A percentile compares a stretch with the other conserved stretches of the same genome.
phyloP scores from a whole-genome alignment of 2,888 invertebrate genomes.

The Eilema griseolum region DNA sequence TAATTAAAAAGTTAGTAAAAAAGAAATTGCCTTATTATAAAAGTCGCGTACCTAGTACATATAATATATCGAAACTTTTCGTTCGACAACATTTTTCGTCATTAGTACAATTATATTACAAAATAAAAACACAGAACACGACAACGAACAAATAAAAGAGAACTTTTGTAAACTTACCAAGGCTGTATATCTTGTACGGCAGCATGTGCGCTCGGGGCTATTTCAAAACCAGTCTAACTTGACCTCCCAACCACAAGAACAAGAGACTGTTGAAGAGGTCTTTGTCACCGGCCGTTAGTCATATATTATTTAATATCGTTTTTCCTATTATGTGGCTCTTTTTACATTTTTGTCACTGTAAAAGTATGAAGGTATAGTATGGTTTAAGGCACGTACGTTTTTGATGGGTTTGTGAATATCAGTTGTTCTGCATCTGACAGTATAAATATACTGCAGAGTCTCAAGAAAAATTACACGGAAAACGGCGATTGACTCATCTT shows the following conservation, averaged over 20 bases:
- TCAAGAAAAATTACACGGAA: background rate
- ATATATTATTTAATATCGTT: slow-evolving; percentile 54
- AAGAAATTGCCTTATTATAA: too few species aligned
- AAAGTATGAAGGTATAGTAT: slow-evolving; percentile 33
- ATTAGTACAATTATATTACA: slow-evolving; percentile 40
- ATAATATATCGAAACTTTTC: background rate
- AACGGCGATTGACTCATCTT: too few species aligned
- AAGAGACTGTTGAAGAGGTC: slow-evolving; percentile 22
- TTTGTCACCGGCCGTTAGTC: slow-evolving; percentile 31
- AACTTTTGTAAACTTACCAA: slow-evolving; percentile 43
- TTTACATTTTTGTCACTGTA: slow-evolving; percentile 35
- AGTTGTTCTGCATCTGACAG: background rate
- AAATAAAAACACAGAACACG: slow-evolving; percentile 39
- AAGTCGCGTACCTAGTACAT: too few species aligned
- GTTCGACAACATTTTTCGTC: slow-evolving; percentile 14
- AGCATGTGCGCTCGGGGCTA: slow-evolving; percentile 26
- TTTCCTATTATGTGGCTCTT: slow-evolving; percentile 36
- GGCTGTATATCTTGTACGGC: slow-evolving; percentile 24
- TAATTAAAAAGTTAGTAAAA: too few species aligned
- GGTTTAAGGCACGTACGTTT: slow-evolving; percentile 19
- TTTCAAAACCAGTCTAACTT: slow-evolving; percentile 25
- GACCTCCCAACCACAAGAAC: slow-evolving; percentile 30
- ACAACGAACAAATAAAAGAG: slow-evolving; percentile 48
- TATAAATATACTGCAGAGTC: background rate
- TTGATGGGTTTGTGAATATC: slow-evolving; percentile 21